Conservation (phyloP, 1,140 invertebrate genomes). For the Drosophila quadrilineata region DNA sequence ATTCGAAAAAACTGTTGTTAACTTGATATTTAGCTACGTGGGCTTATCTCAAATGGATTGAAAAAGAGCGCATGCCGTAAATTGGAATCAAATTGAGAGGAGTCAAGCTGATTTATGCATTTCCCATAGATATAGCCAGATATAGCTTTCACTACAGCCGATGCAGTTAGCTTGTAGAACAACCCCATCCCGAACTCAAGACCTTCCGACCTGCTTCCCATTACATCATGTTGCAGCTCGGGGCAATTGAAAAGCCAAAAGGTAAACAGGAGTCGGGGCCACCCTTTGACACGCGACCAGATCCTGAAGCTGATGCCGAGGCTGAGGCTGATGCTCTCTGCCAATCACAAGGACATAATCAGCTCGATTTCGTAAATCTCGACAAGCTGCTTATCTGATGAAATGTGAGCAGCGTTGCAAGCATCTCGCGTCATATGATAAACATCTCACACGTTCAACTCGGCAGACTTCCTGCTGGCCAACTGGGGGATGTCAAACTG, state of each 20-base stretch:
- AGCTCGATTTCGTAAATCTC: slow-evolving; percentile 79
- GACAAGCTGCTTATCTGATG: slow-evolving; percentile 79
- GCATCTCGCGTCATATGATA: slow-evolving; percentile 54
- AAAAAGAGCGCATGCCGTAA: slow-evolving; percentile 46
- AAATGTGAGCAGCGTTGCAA: slow-evolving; percentile 71
- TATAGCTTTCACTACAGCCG: no score
- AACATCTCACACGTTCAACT: slow-evolving; percentile 66
- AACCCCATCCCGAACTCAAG: background rate
- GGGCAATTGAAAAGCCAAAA: slow-evolving; percentile 54
- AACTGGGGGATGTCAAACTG: slow-evolving; percentile 61
- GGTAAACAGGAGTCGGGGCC: slow-evolving; percentile 59
- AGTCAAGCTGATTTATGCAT: slow-evolving; percentile 69
- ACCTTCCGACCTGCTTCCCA: background rate
- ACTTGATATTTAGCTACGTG: slow-evolving; percentile 58
- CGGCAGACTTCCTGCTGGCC: slow-evolving; percentile 25
- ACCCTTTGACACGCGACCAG: slow-evolving; percentile 64
- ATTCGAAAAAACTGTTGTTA: slow-evolving; percentile 44
- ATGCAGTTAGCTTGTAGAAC: slow-evolving; percentile 37
- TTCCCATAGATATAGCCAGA: no score
- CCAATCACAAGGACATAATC: slow-evolving; percentile 63
- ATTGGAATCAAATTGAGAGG: slow-evolving; percentile 72
- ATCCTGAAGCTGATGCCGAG: background rate
- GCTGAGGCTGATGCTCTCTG: background rate
- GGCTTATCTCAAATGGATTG: slow-evolving; percentile 44
- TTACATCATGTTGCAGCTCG: background rate